Percentiles rank a stretch among this genome's conserved stretches.
These are phyloP conservation scores for Marasmarcha lunaedactyla DNA, from an alignment of 2,888 invertebrate genomes.

Conservation along the genomic window DNA sequence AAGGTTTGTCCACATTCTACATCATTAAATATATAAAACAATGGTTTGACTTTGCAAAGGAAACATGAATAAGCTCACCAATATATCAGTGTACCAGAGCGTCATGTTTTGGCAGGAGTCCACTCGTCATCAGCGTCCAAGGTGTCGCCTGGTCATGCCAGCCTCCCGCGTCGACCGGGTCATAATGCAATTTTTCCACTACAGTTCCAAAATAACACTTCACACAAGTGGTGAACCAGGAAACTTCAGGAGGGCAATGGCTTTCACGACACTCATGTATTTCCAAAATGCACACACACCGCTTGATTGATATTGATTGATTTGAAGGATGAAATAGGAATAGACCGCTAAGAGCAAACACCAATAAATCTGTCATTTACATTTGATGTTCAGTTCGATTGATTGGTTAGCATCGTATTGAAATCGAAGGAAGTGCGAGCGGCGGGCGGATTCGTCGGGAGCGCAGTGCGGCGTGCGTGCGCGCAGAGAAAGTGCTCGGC, in stretches of 20 bases:
- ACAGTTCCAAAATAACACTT: constrained; percentile 2
- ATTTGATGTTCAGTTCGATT: no score
- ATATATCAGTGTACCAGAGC: constrained; percentile 64
- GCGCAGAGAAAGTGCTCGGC: constrained; percentile 62
- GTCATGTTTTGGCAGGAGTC: constrained; percentile 62
- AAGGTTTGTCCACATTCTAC: no score
- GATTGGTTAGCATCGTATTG: no score
- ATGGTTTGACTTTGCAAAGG: not conserved
- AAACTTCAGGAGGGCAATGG: constrained; percentile 29
- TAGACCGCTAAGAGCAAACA: not conserved
- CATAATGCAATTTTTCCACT: constrained; percentile 36
- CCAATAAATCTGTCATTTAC: no score
- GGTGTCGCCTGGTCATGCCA: constrained; percentile 46
- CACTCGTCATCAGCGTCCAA: constrained; percentile 50
- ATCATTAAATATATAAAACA: not conserved
- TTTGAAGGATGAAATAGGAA: not conserved
- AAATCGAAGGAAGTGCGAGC: constrained; percentile 25
- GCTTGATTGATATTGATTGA: not conserved
- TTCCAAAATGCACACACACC: constrained; percentile 28
- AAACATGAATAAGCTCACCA: constrained; percentile 42
- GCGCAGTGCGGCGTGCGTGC: constrained; percentile 25
- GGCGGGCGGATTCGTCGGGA: constrained; percentile 28
- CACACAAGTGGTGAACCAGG: constrained; percentile 17
- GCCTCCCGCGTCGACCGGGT: constrained; percentile 36
- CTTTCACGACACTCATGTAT: constrained; percentile 25